Conservation (phyloP, 2,888 invertebrate genomes). For the Amiota minor region DNA sequence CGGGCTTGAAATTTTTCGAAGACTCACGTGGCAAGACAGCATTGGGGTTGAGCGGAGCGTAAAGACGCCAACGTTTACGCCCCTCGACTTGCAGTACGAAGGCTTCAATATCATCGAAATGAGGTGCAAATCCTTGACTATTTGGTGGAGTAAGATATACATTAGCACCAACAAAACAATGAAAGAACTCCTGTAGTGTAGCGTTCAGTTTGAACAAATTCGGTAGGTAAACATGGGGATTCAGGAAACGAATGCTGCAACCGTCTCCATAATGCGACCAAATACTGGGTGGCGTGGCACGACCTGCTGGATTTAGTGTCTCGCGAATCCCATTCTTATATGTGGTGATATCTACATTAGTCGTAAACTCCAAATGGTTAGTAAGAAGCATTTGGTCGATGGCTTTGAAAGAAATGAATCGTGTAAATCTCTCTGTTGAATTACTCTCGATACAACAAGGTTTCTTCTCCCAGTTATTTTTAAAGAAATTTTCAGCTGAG, state of each 20-base stretch:
- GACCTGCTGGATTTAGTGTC: constrained; percentile 88
- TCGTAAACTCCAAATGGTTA: too few species aligned
- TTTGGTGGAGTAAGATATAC: constrained; percentile 95
- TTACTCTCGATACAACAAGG: constrained; percentile 81
- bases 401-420: constrained; percentile 82
- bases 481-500: constrained; percentile 77
- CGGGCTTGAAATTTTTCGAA: constrained; percentile 83
- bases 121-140: constrained; percentile 98
- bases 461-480: constrained; percentile 86
- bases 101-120: constrained; percentile 99
- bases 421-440: constrained; percentile 79
- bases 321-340: constrained; percentile 82
- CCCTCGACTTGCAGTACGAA: constrained; percentile 98
- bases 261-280: constrained; percentile 94
- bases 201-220: too few species aligned
- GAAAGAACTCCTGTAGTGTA: constrained; percentile 92
- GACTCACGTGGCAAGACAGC: constrained; percentile 87
- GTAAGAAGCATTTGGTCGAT: constrained; percentile 85
- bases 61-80: constrained; percentile 93
- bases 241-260: constrained; percentile 90
- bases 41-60: constrained; percentile 80
- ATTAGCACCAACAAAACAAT: constrained; percentile 95
- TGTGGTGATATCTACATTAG: too few species aligned
- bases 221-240: constrained; percentile 89
- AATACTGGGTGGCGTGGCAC: constrained; percentile 76